A percentile compares a stretch with the other conserved stretches of the same genome.
Evolutionary conservation across 2,113 vertebrate species (phyloP).

Genomic region (Orcinus orca): DNA sequence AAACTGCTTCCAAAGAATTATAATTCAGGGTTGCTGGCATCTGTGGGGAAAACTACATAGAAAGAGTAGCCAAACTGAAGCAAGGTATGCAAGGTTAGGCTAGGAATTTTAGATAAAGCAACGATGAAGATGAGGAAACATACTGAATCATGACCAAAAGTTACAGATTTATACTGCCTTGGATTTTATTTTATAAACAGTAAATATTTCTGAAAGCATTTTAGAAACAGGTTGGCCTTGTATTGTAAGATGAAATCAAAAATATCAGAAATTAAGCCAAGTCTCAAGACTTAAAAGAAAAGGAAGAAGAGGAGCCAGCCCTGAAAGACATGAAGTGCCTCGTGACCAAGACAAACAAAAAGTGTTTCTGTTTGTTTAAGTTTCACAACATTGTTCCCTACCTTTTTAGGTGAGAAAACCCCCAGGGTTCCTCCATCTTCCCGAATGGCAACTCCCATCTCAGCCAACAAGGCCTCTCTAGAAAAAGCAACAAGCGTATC

Average conservation of each 20-base stretch:
- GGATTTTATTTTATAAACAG: not conserved
- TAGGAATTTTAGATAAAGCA: constrained; percentile 49
- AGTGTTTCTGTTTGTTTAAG: not conserved
- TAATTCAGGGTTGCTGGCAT: constrained; percentile 83
- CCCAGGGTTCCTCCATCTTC: constrained; percentile 98
- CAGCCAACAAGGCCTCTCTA: constrained; percentile 96
- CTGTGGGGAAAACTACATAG: constrained; percentile 85
- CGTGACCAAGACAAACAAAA: not conserved
- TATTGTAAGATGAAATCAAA: not conserved
- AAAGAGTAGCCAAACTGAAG: constrained; percentile 77
- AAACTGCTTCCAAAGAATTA: constrained; percentile 88
- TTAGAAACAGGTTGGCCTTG: not conserved
- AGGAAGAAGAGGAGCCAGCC: not conserved
- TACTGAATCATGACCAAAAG: not conserved
- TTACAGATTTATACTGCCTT: not conserved
- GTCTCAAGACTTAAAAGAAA: not conserved
- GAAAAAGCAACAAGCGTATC: constrained; percentile 23
- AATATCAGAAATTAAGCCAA: constrained; percentile 35
- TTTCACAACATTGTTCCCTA: constrained; percentile 71
- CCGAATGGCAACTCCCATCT: constrained; percentile 99
- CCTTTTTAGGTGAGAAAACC: constrained; percentile 99
- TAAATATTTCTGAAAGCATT: not conserved
- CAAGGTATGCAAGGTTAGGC: constrained; percentile 50
- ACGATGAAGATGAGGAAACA: not conserved
- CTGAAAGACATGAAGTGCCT: not conserved